Percentiles rank a stretch among this genome's conserved stretches.
Evolutionary conservation across 2,888 invertebrate genomes (phyloP).

Genomic region (Caenorhabditis doughertyi): DNA sequence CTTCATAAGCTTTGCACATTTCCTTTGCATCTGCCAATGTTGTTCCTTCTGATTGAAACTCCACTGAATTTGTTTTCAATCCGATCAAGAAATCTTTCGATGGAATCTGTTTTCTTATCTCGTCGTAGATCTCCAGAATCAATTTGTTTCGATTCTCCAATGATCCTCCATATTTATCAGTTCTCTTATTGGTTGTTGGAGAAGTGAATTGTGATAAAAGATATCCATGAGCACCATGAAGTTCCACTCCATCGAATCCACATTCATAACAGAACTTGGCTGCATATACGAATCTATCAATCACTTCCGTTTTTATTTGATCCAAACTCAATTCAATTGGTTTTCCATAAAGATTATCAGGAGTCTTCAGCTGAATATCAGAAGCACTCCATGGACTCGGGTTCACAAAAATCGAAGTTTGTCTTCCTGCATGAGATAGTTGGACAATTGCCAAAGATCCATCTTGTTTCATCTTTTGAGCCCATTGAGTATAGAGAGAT

Average conservation of each 20-base stretch:
- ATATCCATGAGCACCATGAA: constrained; percentile 76
- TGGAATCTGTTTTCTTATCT: constrained; percentile 68
- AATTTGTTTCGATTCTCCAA: constrained; percentile 68
- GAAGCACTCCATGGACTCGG: constrained; percentile 72
- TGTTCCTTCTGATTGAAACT: constrained; percentile 74
- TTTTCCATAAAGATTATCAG: constrained; percentile 58
- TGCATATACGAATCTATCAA: constrained; percentile 69
- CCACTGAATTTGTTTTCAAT: constrained; percentile 76
- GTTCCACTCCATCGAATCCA: constrained; percentile 75
- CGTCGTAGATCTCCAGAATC: constrained; percentile 69
- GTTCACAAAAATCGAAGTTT: constrained; percentile 70
- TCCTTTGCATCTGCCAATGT: constrained; percentile 68
- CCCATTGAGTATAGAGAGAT: constrained; percentile 31
- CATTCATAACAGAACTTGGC: constrained; percentile 64
- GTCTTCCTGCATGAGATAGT: constrained; percentile 69
- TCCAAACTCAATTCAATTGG: constrained; percentile 72
- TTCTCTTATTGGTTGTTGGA: constrained; percentile 72
- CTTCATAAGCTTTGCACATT: constrained; percentile 53
- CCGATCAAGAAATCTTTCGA: constrained; percentile 74
- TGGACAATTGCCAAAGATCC: constrained; percentile 68
- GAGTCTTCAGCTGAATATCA: constrained; percentile 63
- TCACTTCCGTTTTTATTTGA: constrained; percentile 74
- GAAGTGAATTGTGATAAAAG: constrained; percentile 73
- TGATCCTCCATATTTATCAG: constrained; percentile 70
- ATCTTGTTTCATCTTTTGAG: constrained; percentile 61